These are phyloP conservation scores for Tauraco erythrolophus DNA, from an alignment of 2,113 vertebrate species.

Conservation along the genomic window DNA sequence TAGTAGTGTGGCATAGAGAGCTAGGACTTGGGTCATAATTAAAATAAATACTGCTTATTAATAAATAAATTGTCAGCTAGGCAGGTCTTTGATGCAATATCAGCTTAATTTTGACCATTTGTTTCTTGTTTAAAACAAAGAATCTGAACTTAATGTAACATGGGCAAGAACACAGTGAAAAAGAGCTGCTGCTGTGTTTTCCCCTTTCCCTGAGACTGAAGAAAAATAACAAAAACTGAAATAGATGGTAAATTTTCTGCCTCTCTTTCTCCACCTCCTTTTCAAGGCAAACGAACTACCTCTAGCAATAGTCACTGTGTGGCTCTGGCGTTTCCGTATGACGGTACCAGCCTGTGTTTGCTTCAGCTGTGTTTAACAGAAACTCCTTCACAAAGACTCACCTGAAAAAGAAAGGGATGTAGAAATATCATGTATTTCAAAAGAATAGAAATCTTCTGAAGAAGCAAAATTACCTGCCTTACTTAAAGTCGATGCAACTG, in stretches of 20 bases:
- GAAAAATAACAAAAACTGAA: not conserved
- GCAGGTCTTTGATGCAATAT: not conserved
- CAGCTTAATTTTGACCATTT: not conserved
- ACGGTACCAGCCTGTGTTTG: not conserved
- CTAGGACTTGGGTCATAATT: not conserved
- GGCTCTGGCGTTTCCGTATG: not conserved
- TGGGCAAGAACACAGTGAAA: not conserved
- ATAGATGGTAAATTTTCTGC: not conserved
- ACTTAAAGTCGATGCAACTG: not conserved
- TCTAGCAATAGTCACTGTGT: not conserved
- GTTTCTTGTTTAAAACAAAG: not conserved
- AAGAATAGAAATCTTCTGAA: not conserved
- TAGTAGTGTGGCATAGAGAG: not conserved
- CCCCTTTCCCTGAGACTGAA: not conserved
- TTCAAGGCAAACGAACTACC: not conserved
- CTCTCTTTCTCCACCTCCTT: not conserved
- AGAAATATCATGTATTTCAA: not conserved
- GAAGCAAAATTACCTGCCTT: not conserved
- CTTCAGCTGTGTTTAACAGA: not conserved
- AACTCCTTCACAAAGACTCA: not conserved
- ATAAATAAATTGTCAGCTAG: not conserved
- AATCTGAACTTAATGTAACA: not conserved
- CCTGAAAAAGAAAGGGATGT: not conserved
- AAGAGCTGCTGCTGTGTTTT: not conserved
- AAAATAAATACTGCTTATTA: slow-evolving; percentile 9